Conservation (phyloP, 2,888 invertebrate species). For the Plebejus argus region DNA sequence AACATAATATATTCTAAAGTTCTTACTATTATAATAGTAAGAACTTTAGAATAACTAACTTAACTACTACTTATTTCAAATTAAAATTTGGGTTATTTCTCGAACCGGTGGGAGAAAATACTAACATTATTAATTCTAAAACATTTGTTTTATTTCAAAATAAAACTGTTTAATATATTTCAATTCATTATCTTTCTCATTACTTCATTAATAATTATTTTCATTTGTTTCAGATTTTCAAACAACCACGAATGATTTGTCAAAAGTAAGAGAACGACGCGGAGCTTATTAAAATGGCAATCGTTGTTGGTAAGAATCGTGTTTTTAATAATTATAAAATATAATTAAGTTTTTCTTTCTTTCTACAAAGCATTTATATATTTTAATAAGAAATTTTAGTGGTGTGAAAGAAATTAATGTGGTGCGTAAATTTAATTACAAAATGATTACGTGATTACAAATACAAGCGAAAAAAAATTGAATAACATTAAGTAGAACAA, state of each 20-base stretch:
- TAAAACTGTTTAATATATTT: too few species aligned
- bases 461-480: too few species aligned
- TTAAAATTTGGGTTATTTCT: too few species aligned
- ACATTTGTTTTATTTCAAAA: too few species aligned
- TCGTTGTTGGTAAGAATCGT: not conserved
- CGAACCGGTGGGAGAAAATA: too few species aligned
- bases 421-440: not conserved
- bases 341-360: not conserved
- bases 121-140: too few species aligned
- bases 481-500: not conserved
- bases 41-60: not conserved
- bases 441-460: not conserved
- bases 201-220: not conserved
- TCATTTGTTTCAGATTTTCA: slow-evolving; percentile 19
- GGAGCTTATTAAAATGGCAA: slow-evolving; percentile 12
- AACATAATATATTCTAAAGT: too few species aligned
- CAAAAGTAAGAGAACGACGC: slow-evolving; percentile 9
- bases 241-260: not conserved
- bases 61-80: not conserved
- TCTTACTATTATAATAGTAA: too few species aligned
- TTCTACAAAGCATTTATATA: not conserved
- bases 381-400: too few species aligned
- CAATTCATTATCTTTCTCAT: not conserved
- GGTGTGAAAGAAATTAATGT: too few species aligned
- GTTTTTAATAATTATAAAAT: not conserved